phyloP scores from a whole-genome alignment of 1,140 invertebrate species.

The Armadillidium nasatum region DNA sequence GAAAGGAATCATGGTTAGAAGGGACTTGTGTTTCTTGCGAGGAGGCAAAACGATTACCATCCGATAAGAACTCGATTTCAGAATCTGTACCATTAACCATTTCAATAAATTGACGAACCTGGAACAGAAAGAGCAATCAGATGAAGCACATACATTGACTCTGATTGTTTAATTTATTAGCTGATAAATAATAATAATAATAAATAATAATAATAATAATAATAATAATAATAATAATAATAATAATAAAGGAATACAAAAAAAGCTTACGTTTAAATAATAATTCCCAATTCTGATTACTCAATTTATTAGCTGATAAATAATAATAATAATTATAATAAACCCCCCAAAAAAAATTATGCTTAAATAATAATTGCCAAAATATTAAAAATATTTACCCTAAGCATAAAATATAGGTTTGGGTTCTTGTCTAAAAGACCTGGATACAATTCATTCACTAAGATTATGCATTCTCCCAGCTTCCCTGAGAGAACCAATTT shows the following conservation, averaged over 20 bases:
- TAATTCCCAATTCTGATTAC: too few species aligned
- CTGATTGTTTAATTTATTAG: too few species aligned
- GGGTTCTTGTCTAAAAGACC: constrained; percentile 82
- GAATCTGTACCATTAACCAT: constrained; percentile 56
- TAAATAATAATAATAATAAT: too few species aligned
- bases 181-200: too few species aligned
- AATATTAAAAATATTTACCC: constrained; percentile 54
- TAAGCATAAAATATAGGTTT: constrained; percentile 89
- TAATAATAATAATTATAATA: too few species aligned
- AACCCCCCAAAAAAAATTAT: too few species aligned
- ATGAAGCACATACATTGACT: constrained; percentile 6
- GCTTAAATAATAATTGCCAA: too few species aligned
- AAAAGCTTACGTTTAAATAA: too few species aligned
- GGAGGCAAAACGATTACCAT: constrained; percentile 7
- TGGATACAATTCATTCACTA: constrained; percentile 81
- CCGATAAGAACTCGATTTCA: constrained; percentile 5
- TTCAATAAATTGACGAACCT: constrained; percentile 96
- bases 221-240: too few species aligned
- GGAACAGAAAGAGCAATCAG: constrained; percentile 75
- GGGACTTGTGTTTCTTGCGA: not conserved
- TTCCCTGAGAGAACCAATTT: constrained; percentile 84
- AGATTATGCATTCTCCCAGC: constrained; percentile 91
- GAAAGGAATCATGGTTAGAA: not conserved
- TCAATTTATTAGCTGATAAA: too few species aligned
- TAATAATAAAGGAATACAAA: too few species aligned